Evolutionary conservation across 2,888 invertebrate species (phyloP), one percentile per base, ranked within the genome.

Genomic region (Aphrophora alni): DNA sequence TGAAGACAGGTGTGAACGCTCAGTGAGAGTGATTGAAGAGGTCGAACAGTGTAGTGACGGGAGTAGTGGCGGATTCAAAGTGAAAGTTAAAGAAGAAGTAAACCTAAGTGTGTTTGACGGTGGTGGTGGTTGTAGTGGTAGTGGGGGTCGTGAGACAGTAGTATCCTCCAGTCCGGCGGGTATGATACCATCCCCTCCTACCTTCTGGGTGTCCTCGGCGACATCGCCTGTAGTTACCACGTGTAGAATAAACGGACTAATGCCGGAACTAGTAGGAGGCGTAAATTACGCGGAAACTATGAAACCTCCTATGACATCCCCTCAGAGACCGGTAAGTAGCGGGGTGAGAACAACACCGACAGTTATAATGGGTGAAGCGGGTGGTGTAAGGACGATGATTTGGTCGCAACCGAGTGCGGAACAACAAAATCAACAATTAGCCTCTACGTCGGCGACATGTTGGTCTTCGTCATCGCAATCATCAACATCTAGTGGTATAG

Each of bases 341-440:
- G 38, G 82, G 77, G 68, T 83, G 74, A 69, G 86, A 51, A 82
- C 89, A 87, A 91, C 97, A 76, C 97, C 97, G 38, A 95, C 96
- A 74, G 97, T 97, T 83, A 95, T 97, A 85, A 96, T 97, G 96
- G 97, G 97, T 75, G 97, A 97, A 88, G 95, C 96, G 59, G 97
- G 97, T 78, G 95, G 97, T 69, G 97, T 97, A 0, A 87, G 91
- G 80, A 93, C 93, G 69, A 93, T 93, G 93, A 90, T 93, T 81
- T 93, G 93, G 93, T 92, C 92, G 33, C 91, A 92, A 84, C 92
- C 92, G 4, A 88, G 88, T 69, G 81, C 79, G 59, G 83, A 77
- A 59, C 69, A 68, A 24, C 82, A 71, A 8, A 73, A 26, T 38
- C 81, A 74, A 73, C 82, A 75, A 38, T 79, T 78, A 76, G 80